phyloP scores from a whole-genome alignment of 2,113 vertebrate genomes.

The Rhabdornis inornatus region DNA sequence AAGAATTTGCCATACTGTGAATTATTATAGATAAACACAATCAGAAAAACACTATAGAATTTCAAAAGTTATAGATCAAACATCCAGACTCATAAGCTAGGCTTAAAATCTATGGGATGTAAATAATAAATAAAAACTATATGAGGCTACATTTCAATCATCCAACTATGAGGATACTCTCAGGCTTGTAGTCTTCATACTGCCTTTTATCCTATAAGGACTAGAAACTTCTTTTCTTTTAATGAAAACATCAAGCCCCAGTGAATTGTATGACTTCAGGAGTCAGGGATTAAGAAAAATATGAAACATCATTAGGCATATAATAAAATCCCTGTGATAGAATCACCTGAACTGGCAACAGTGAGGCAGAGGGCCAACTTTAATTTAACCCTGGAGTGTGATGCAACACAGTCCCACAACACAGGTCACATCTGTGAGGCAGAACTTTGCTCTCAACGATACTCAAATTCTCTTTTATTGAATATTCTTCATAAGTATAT shows the following conservation, averaged over 20 bases:
- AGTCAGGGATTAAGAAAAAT: slow-evolving; percentile 43
- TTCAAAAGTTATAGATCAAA: background rate
- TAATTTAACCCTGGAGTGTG: slow-evolving; percentile 40
- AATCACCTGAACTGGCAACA: slow-evolving; percentile 11
- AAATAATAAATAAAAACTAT: background rate
- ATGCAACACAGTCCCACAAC: slow-evolving; percentile 23
- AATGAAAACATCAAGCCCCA: slow-evolving; percentile 2
- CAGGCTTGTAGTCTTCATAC: background rate
- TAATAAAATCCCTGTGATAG: slow-evolving; percentile 30
- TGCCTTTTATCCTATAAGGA: background rate
- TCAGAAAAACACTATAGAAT: background rate
- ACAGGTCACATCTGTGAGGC: slow-evolving; percentile 38
- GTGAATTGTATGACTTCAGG: slow-evolving; percentile 14
- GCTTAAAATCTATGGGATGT: background rate
- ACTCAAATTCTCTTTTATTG: slow-evolving; percentile 33
- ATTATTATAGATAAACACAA: background rate
- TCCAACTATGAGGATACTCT: background rate
- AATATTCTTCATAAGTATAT: slow-evolving; percentile 24
- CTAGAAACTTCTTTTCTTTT: background rate
- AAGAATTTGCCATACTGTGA: background rate
- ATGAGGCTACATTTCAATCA: background rate
- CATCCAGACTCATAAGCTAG: background rate
- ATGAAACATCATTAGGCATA: slow-evolving; percentile 20
- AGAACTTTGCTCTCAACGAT: background rate
- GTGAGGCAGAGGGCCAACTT: slow-evolving; percentile 19